Conservation (phyloP, 2,888 invertebrate species). For the Rhorus exstirpatorius region DNA sequence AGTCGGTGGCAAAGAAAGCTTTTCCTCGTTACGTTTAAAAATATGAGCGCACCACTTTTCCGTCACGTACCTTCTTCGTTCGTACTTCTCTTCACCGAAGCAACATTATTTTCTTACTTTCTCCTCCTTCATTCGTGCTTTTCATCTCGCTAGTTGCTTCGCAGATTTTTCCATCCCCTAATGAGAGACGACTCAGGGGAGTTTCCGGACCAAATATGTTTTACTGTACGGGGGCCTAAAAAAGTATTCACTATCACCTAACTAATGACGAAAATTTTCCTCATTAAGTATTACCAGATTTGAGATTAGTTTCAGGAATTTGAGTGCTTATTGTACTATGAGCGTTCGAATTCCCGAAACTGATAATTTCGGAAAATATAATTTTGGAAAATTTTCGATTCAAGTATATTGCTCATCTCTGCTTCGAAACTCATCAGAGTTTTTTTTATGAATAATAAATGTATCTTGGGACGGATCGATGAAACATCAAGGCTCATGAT, state of each 20-base stretch:
- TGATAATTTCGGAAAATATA: no score
- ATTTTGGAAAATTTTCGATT: no score
- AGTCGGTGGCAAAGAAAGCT: conserved; percentile 45
- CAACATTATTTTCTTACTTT: conserved; percentile 12
- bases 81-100: conserved; percentile 39
- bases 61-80: conserved; percentile 43
- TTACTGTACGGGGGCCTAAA: no score
- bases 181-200: background rate
- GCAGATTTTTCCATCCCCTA: conserved; percentile 29
- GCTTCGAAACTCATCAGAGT: background rate
- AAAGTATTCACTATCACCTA: no score
- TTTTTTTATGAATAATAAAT: background rate
- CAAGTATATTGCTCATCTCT: no score
- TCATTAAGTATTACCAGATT: no score
- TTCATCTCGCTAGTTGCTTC: conserved; percentile 15
- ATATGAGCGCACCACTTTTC: conserved; percentile 28
- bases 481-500: no score
- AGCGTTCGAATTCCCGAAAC: no score
- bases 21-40: conserved; percentile 56
- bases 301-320: no score
- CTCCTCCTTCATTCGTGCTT: background rate
- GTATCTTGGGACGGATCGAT: background rate
- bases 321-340: no score
- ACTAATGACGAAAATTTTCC: no score
- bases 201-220: conserved; percentile 29